Evolutionary conservation across 2,113 vertebrate species (phyloP).

Genomic region (Salminus brasiliensis): DNA sequence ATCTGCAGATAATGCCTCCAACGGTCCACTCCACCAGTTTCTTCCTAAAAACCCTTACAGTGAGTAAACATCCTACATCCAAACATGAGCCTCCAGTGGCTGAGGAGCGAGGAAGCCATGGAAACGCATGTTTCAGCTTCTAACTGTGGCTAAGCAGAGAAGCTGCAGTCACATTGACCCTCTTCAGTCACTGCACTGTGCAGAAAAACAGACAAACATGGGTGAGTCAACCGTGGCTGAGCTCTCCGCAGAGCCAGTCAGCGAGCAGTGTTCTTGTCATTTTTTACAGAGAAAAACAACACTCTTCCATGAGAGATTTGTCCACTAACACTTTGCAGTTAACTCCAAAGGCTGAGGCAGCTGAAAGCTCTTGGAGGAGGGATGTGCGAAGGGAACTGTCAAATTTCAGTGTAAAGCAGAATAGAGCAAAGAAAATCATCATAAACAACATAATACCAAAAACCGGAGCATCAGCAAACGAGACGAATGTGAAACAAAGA

Average conservation of each 20-base stretch:
- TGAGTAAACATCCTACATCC: slow-evolving; percentile 3
- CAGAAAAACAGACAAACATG: slow-evolving; percentile 35
- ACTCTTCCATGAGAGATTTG: slow-evolving; percentile 38
- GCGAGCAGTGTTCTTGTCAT: slow-evolving; percentile 29
- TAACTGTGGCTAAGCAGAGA: slow-evolving; percentile 21
- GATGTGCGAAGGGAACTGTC: slow-evolving; percentile 8
- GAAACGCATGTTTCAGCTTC: slow-evolving; percentile 1
- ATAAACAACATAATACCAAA: not conserved
- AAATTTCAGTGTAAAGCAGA: not conserved
- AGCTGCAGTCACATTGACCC: slow-evolving; percentile 6
- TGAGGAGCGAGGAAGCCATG: not conserved
- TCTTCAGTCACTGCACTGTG: slow-evolving; percentile 17
- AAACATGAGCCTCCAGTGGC: not conserved
- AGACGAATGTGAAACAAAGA: not conserved
- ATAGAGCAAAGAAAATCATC: not conserved
- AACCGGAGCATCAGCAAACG: not conserved
- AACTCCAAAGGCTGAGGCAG: slow-evolving; percentile 6
- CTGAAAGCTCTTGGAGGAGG: slow-evolving; percentile 4
- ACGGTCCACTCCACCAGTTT: not conserved
- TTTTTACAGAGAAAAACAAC: slow-evolving; percentile 37
- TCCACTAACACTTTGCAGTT: slow-evolving; percentile 21
- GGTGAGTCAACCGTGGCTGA: slow-evolving; percentile 30
- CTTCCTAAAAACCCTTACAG: not conserved
- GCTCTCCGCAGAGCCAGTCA: slow-evolving; percentile 29
- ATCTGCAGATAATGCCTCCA: not conserved